These are phyloP conservation scores for Raja brachyura DNA, from an alignment of 2,113 vertebrate species.

Conservation along the genomic window DNA sequence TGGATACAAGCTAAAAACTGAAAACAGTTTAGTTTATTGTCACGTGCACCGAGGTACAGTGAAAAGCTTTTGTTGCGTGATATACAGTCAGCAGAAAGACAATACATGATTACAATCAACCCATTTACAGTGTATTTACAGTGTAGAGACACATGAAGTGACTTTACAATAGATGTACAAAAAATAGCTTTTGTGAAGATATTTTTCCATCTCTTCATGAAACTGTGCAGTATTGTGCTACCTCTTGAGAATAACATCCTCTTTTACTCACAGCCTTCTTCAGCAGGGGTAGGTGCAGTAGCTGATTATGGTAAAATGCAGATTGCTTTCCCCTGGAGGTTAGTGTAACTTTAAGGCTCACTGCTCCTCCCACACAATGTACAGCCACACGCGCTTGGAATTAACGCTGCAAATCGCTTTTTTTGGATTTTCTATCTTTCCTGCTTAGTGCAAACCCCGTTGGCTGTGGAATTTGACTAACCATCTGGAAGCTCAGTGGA, in stretches of 20 bases:
- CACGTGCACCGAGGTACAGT: too few species aligned
- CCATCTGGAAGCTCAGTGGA: constrained; percentile 40
- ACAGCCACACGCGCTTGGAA: neutral
- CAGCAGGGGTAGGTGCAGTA: neutral
- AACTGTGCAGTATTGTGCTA: neutral
- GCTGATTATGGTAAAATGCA: neutral
- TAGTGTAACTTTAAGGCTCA: constrained; percentile 10
- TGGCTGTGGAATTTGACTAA: constrained; percentile 46
- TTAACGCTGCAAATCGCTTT: neutral
- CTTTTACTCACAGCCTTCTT: neutral
- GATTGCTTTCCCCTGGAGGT: neutral
- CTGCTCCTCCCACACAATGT: neutral
- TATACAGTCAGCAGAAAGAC: too few species aligned
- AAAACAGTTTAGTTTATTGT: too few species aligned
- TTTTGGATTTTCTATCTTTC: constrained; percentile 39
- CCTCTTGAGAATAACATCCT: neutral
- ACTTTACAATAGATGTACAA: too few species aligned
- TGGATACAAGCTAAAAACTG: neutral
- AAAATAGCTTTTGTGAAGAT: neutral
- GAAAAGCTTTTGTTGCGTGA: too few species aligned
- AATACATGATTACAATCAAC: too few species aligned
- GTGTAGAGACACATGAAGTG: too few species aligned
- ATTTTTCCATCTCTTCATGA: neutral
- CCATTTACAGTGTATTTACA: too few species aligned
- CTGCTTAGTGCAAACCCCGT: constrained; percentile 40